Conservation (phyloP, 2,888 invertebrate genomes). For the Dendrolimus houi region DNA sequence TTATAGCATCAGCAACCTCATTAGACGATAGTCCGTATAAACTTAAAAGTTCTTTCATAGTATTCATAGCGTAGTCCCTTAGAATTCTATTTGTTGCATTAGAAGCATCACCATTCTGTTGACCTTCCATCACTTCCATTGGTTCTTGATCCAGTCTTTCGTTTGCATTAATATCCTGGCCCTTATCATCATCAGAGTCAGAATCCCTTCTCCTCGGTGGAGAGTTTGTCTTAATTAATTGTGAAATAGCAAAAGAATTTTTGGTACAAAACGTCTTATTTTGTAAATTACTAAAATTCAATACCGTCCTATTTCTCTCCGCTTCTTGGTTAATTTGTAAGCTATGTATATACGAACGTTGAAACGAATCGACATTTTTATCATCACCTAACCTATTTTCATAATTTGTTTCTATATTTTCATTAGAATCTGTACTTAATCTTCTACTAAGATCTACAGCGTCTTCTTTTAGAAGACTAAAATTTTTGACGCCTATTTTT, state of each 20-base stretch:
- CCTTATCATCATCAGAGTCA: constrained; percentile 67
- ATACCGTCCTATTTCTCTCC: constrained; percentile 56
- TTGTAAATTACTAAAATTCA: constrained; percentile 69
- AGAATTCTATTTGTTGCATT: constrained; percentile 78
- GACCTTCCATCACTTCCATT: constrained; percentile 43
- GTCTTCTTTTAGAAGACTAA: constrained; percentile 62
- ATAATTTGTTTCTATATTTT: constrained; percentile 69
- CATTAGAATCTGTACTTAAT: constrained; percentile 70
- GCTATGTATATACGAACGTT: constrained; percentile 70
- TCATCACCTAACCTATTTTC: constrained; percentile 62
- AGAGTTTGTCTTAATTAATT: constrained; percentile 71
- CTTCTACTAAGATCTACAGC: constrained; percentile 70
- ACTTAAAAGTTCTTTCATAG: constrained; percentile 85
- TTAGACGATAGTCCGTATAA: constrained; percentile 84
- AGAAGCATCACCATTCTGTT: constrained; percentile 58
- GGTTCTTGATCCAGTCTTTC: constrained; percentile 59
- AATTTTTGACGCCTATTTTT: constrained; percentile 70
- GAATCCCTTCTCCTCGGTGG: constrained; percentile 72
- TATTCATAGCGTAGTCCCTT: constrained; percentile 86
- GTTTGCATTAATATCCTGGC: constrained; percentile 67
- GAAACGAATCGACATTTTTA: constrained; percentile 63
- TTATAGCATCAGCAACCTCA: constrained; percentile 82
- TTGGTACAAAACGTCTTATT: constrained; percentile 74
- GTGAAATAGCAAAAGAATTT: constrained; percentile 75
- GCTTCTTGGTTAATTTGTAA: constrained; percentile 55